Percentiles rank a stretch among this genome's conserved stretches.
Conservation (phyloP, 2,888 invertebrate genomes). For the Nineta flava region DNA sequence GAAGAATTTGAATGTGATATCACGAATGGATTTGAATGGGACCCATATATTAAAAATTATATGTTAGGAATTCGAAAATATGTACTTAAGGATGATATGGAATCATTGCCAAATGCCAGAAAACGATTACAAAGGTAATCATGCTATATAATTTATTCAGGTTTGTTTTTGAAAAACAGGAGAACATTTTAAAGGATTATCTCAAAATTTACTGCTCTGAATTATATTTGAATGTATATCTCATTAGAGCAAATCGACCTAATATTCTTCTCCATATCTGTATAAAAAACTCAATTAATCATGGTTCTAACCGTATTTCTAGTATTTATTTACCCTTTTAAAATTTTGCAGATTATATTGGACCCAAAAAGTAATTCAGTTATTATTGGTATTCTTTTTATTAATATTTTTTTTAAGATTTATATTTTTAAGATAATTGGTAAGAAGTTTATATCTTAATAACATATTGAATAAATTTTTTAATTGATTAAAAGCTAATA, state of each 20-base stretch:
- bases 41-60: constrained; percentile 62
- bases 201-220: no score
- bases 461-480: no score
- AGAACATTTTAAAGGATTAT: neutral
- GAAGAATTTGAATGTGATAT: constrained; percentile 35
- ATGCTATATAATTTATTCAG: neutral
- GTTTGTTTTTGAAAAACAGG: neutral
- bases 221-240: no score
- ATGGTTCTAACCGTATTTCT: no score
- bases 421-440: constrained; percentile 11
- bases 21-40: constrained; percentile 51
- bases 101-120: constrained; percentile 45
- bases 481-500: no score
- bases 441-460: no score
- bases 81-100: constrained; percentile 59
- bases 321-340: neutral
- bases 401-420: constrained; percentile 14
- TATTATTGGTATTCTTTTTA: constrained; percentile 37
- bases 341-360: constrained; percentile 41
- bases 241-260: no score
- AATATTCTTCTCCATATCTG: no score
- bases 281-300: no score
- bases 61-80: constrained; percentile 71
- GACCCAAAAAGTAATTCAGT: constrained; percentile 45
- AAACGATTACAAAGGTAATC: constrained; percentile 45